A percentile compares a stretch with the other conserved stretches of the same genome.
phyloP scores from a whole-genome alignment of 2,888 invertebrate species.

The Drosophila cracens region DNA sequence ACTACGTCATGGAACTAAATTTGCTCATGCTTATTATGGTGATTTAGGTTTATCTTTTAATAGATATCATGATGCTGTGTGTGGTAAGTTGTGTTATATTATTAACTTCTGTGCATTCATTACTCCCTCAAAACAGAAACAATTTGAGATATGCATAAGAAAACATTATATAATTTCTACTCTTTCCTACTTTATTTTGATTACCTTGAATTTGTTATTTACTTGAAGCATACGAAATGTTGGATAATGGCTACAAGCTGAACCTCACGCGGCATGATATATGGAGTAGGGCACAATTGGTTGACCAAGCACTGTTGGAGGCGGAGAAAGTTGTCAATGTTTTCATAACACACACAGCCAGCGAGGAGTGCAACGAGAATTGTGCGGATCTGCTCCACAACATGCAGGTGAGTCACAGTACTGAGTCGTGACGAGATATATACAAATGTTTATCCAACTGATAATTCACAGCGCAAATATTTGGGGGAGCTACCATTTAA shows the following conservation, averaged over 20 bases:
- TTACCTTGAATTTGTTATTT: slow-evolving; percentile 7
- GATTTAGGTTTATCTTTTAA: slow-evolving; percentile 17
- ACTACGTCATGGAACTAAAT: neutral
- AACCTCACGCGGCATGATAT: slow-evolving; percentile 78
- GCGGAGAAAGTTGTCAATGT: slow-evolving; percentile 81
- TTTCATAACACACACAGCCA: slow-evolving; percentile 85
- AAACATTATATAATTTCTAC: neutral
- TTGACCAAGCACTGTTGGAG: slow-evolving; percentile 53
- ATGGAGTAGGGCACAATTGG: slow-evolving; percentile 70
- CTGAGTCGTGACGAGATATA: neutral
- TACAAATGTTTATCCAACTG: neutral
- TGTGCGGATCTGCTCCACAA: slow-evolving; percentile 83
- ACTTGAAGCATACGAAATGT: slow-evolving; percentile 48
- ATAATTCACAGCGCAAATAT: slow-evolving; percentile 11
- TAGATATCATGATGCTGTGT: slow-evolving; percentile 1
- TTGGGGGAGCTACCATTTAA: slow-evolving; percentile 84
- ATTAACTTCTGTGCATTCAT: neutral
- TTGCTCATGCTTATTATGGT: neutral
- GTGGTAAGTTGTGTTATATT: neutral
- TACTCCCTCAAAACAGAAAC: neutral
- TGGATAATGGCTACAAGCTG: slow-evolving; percentile 68
- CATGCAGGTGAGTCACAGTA: slow-evolving; percentile 84
- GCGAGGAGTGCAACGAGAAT: slow-evolving; percentile 81
- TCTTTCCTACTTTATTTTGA: neutral
- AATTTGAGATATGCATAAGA: neutral